These are phyloP conservation scores for Gnatocerus cornutus DNA, from an alignment of 2,888 invertebrate species.

Conservation along the genomic window DNA sequence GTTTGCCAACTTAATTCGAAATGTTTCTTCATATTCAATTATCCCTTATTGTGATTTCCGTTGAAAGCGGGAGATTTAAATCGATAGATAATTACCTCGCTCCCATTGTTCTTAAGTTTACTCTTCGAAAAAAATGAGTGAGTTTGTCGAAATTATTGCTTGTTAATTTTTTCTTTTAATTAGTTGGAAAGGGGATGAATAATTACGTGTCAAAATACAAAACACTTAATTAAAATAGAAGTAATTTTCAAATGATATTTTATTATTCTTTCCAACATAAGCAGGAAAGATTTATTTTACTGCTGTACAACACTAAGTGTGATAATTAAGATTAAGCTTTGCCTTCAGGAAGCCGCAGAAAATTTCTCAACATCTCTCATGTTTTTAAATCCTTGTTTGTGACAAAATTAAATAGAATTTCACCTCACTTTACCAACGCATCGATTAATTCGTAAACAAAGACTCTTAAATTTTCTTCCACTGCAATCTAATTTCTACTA, in stretches of 20 bases:
- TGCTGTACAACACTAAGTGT: conserved; percentile 48
- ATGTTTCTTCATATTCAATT: conserved; percentile 49
- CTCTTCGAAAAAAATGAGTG: conserved; percentile 6
- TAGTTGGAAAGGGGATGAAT: conserved; percentile 19
- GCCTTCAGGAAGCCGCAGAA: conserved; percentile 41
- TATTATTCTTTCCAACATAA: conserved; percentile 44
- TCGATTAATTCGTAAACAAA: conserved; percentile 1
- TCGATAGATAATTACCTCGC: conserved; percentile 42
- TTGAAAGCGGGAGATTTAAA: conserved; percentile 37
- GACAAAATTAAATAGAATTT: conserved; percentile 10
- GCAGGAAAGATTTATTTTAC: conserved; percentile 37
- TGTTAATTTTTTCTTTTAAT: conserved; percentile 40
- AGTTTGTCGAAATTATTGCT: conserved; percentile 19
- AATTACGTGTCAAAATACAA: conserved; percentile 38
- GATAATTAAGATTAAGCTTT: conserved; percentile 52
- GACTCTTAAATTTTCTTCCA: not conserved
- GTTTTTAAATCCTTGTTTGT: conserved; percentile 32
- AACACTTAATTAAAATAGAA: conserved; percentile 42
- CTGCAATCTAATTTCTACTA: too few relatives aligned
- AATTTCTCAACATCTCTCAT: conserved; percentile 36
- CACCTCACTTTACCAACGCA: conserved; percentile 5
- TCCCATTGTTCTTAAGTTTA: conserved; percentile 24
- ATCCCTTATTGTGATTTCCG: conserved; percentile 35
- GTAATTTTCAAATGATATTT: conserved; percentile 41
- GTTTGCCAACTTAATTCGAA: conserved; percentile 47